Evolutionary conservation across 2,888 invertebrate species (phyloP).

Genomic region (Ligdia adustata): DNA sequence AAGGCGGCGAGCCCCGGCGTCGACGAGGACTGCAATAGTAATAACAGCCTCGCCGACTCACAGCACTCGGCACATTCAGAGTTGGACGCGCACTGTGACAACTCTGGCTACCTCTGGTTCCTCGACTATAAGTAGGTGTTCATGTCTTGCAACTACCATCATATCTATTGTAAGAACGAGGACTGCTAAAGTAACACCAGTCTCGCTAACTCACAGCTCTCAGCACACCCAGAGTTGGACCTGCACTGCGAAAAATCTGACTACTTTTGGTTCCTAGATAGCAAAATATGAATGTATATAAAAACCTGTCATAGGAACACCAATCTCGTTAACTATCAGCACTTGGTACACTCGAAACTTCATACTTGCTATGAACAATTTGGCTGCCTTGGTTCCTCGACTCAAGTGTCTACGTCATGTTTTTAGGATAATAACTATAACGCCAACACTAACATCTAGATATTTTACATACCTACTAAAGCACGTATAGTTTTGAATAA

Average conservation of each 20-base stretch:
- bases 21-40: conserved; percentile 81
- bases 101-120: conserved; percentile 96
- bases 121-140: conserved; percentile 91
- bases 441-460: neutral
- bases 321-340: conserved; percentile 78
- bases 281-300: neutral
- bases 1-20: conserved; percentile 81
- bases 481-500: too few species aligned
- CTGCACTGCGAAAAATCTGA: conserved; percentile 91
- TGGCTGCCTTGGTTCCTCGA: conserved; percentile 75
- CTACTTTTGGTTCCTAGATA: conserved; percentile 94
- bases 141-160: neutral
- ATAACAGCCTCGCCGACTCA: conserved; percentile 80
- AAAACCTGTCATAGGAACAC: conserved; percentile 81
- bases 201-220: conserved; percentile 78
- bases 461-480: too few species aligned
- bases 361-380: conserved; percentile 89
- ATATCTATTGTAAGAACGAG: conserved; percentile 60
- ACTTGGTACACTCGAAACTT: conserved; percentile 75
- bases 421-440: too few species aligned
- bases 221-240: conserved; percentile 76
- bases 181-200: conserved; percentile 82
- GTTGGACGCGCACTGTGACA: conserved; percentile 86
- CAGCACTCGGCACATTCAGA: conserved; percentile 78
- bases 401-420: too few species aligned